Evolutionary conservation across 2,888 invertebrate species (phyloP).

Genomic region (Ferdinandea cuprea): DNA sequence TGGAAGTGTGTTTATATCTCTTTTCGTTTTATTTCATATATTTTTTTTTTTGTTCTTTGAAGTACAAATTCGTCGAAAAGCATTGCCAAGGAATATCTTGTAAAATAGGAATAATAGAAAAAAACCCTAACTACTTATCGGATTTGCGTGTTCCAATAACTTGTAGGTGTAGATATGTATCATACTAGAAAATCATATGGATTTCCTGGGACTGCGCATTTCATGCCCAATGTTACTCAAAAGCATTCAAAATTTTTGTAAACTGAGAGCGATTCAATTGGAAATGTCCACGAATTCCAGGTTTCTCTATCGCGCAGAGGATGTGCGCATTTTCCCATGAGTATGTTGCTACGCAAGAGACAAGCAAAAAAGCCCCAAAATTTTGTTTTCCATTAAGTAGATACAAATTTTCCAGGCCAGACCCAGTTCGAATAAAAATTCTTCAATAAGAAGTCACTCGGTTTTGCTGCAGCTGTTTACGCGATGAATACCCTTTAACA

Average conservation of each 20-base stretch:
- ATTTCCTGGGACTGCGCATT: conserved; percentile 57
- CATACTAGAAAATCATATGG: conserved; percentile 63
- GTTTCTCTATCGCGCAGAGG: conserved; percentile 46
- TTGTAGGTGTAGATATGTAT: conserved; percentile 49
- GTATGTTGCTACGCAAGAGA: conserved; percentile 69
- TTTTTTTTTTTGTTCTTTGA: neutral
- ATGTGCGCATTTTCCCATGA: conserved; percentile 65
- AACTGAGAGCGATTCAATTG: conserved; percentile 52
- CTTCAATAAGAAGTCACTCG: conserved; percentile 72
- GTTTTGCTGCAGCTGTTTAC: conserved; percentile 70
- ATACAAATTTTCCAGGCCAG: conserved; percentile 77
- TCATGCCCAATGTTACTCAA: conserved; percentile 14
- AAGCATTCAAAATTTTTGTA: conserved; percentile 35
- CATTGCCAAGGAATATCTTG: neutral
- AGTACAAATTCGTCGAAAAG: conserved; percentile 1
- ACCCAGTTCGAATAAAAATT: conserved; percentile 76
- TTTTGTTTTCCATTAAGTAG: conserved; percentile 72
- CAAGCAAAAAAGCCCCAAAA: conserved; percentile 58
- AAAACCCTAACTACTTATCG: conserved; percentile 52
- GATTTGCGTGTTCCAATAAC: conserved; percentile 41
- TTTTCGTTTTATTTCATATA: neutral
- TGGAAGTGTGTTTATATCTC: conserved; percentile 63
- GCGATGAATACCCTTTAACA: conserved; percentile 69
- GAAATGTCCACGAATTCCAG: conserved; percentile 49
- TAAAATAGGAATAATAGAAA: conserved; percentile 20